phyloP scores from a whole-genome alignment of 2,888 invertebrate genomes.

The Chelonus formosanus region DNA sequence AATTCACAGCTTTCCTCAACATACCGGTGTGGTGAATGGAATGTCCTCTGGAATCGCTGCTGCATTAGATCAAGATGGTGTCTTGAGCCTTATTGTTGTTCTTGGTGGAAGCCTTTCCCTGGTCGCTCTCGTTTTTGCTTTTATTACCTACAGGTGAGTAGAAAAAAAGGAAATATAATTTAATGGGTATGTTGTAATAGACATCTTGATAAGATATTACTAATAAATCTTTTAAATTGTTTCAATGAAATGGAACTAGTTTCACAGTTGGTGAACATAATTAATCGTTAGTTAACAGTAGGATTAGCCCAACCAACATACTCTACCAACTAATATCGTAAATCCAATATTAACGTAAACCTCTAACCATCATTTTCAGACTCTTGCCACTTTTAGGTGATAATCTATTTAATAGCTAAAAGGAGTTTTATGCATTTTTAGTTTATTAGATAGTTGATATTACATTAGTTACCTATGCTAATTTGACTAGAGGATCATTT shows the following conservation, averaged over 20 bases:
- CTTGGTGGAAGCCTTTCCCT: constrained; percentile 74
- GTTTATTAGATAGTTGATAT: constrained; percentile 6
- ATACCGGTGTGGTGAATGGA: constrained; percentile 51
- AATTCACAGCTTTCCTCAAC: constrained; percentile 56
- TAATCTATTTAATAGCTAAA: constrained; percentile 13
- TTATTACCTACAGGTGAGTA: constrained; percentile 75
- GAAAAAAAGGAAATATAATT: not conserved
- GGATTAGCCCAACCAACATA: constrained; percentile 9
- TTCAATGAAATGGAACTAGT: too few relatives aligned
- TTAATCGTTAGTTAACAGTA: constrained; percentile 9
- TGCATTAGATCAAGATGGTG: constrained; percentile 68
- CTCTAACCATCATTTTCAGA: constrained; percentile 9
- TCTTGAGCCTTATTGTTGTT: constrained; percentile 73
- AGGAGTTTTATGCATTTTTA: not conserved
- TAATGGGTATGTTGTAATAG: too few relatives aligned
- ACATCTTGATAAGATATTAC: too few relatives aligned
- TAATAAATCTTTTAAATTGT: too few relatives aligned
- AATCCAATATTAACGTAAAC: constrained; percentile 10
- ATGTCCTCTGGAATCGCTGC: constrained; percentile 58
- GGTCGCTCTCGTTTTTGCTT: constrained; percentile 75
- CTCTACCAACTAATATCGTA: not conserved
- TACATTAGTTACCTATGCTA: too few relatives aligned
- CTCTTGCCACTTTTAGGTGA: not conserved
- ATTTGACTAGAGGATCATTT: too few relatives aligned
- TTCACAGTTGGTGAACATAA: not conserved